Evolutionary conservation across 2,113 vertebrate species (phyloP), one percentile per base, ranked within the genome.

Genomic region (Elephas maximus): DNA sequence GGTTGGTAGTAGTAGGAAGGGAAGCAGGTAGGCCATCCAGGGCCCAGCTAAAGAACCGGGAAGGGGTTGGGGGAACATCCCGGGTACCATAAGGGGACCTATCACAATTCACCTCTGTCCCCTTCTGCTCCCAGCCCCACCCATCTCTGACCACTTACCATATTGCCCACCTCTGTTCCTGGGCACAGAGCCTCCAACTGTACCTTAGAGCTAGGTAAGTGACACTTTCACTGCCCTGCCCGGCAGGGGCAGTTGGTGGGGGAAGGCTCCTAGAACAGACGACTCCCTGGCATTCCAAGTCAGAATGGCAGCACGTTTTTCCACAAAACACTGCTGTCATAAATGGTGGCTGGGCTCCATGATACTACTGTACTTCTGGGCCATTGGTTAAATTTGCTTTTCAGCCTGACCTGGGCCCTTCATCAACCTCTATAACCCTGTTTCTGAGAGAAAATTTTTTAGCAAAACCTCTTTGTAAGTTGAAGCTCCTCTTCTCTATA

Each of bases 371-470:
- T 60, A 65, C 62, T 88, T 41, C 63, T 76, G 53, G 65, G n/a
- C 33, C 65, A 60, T 60, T 9, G 15, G 33, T 77, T 95, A 73
- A 82, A 57, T 74, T 44, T 93, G 33, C 28, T 80, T 91, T 91
- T 60, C 57, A 80, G n/a, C 80, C 48, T 53, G 10, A 87, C 30
- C 33, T 53, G 24, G 48, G 23, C 51, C 65, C 62, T 91, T 60
- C 60, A 80, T 85, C 44, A 94, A 89, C 9, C 28, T 91, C 33
- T 69, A 33, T 45, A 90, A 77, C 33, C 48, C 78, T 48, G 44
- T 78, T 71, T 93, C 63, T 48, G 7, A 87, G 73, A 84, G 53
- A 60, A 96, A 79, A 94, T 14, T 71, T 86, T 83, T 78, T 21
- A 95, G 37, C 28, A 62, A 80, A 89, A 41, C 8, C 5, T 95